Evolutionary conservation across 2,797 vertebrate genomes (phyloP).

Genomic region (Erethizon dorsatum): DNA sequence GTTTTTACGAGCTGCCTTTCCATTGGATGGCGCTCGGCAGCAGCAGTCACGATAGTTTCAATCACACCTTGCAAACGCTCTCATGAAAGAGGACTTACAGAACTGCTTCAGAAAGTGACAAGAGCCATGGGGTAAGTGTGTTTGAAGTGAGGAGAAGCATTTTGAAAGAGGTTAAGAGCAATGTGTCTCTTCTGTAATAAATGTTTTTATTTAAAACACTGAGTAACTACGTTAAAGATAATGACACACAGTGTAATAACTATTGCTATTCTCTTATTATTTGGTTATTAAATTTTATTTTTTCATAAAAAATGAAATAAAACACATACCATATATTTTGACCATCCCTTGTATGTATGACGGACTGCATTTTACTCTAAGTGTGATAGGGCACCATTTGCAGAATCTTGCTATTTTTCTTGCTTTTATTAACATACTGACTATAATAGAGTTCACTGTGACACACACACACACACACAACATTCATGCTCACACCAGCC

Average conservation of each 20-base stretch:
- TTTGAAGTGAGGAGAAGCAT: not conserved
- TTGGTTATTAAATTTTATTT: too few relatives aligned
- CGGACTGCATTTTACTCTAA: too few relatives aligned
- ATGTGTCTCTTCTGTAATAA: not conserved
- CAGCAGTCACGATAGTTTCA: not conserved
- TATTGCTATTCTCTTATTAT: not conserved
- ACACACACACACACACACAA: too few relatives aligned
- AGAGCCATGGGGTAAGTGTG: not conserved
- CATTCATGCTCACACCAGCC: too few relatives aligned
- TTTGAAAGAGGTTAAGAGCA: not conserved
- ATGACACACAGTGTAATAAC: not conserved
- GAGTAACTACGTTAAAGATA: not conserved
- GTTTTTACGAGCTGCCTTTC: not conserved
- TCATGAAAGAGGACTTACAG: too few relatives aligned
- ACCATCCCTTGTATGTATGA: not conserved
- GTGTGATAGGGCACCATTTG: too few relatives aligned
- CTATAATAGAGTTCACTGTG: too few relatives aligned
- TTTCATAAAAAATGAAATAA: not conserved
- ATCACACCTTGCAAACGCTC: not conserved
- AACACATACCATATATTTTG: not conserved
- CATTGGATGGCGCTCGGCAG: too few relatives aligned
- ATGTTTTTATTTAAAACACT: not conserved
- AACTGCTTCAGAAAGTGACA: not conserved
- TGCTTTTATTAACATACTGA: too few relatives aligned
- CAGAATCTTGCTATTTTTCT: too few relatives aligned